A percentile compares a stretch with the other conserved stretches of the same genome.
Conservation (phyloP, 2,888 invertebrate genomes). For the Callinectes sapidus region DNA sequence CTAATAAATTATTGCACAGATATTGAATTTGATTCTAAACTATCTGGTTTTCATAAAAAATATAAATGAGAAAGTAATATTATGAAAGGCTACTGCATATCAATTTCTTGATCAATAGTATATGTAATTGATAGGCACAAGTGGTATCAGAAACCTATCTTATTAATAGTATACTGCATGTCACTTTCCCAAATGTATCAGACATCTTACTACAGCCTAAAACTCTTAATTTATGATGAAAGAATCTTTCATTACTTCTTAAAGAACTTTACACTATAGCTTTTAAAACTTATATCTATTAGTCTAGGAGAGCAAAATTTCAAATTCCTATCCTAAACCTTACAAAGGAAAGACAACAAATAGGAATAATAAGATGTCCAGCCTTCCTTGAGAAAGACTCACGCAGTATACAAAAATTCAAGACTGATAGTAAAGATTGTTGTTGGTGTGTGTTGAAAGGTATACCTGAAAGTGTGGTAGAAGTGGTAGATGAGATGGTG, state of each 20-base stretch:
- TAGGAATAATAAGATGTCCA: conserved; percentile 41
- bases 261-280: neutral
- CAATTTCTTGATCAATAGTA: conserved; percentile 13
- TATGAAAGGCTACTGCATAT: conserved; percentile 6
- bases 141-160: conserved; percentile 36
- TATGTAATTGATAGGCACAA: neutral
- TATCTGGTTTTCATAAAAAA: conserved; percentile 41
- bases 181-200: conserved; percentile 39
- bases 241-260: neutral
- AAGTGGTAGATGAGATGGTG: conserved; percentile 61
- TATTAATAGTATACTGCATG: conserved; percentile 40
- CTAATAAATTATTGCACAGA: conserved; percentile 29
- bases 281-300: conserved; percentile 11
- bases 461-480: conserved; percentile 66
- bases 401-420: conserved; percentile 36
- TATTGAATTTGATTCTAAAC: neutral
- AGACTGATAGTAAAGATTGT: conserved; percentile 33
- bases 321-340: neutral
- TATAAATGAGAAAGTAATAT: conserved; percentile 32
- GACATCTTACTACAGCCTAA: conserved; percentile 51
- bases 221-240: neutral
- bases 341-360: conserved; percentile 6
- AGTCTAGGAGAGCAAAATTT: neutral
- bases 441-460: conserved; percentile 59
- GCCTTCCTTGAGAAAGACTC: conserved; percentile 40